Evolutionary conservation across 2,113 vertebrate genomes (phyloP).

Genomic region (Eudyptes chrysolophus): DNA sequence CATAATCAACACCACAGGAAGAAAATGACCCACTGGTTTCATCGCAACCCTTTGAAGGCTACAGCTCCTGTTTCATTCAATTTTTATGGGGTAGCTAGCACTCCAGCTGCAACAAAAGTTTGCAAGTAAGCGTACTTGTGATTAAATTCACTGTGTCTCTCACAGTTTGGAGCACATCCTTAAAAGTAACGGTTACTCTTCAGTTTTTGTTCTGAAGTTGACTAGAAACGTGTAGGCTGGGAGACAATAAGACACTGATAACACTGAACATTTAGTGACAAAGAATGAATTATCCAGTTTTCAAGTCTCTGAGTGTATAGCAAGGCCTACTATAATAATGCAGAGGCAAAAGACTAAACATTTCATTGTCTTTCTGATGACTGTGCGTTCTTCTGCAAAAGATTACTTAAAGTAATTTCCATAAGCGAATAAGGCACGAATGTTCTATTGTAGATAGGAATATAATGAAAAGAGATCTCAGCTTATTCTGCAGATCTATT

Average conservation of each 20-base stretch:
- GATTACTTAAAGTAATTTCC: not conserved
- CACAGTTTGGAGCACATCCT: not conserved
- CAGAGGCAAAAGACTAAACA: not conserved
- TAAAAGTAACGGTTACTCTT: not conserved
- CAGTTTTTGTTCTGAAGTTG: not conserved
- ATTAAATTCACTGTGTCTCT: not conserved
- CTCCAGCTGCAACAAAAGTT: slow-evolving; percentile 88
- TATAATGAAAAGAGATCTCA: not conserved
- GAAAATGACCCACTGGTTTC: slow-evolving; percentile 98
- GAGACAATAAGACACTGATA: not conserved
- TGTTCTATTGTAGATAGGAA: not conserved
- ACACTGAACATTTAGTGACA: not conserved
- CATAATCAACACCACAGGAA: not conserved
- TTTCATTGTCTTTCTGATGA: slow-evolving; percentile 3
- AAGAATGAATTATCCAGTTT: not conserved
- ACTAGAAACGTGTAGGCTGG: not conserved
- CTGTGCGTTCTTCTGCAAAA: not conserved
- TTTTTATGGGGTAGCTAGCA: slow-evolving; percentile 89
- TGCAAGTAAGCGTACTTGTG: slow-evolving; percentile 88
- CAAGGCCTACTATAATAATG: not conserved
- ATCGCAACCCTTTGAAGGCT: slow-evolving; percentile 95
- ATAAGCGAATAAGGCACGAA: not conserved
- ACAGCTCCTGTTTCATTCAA: slow-evolving; percentile 93
- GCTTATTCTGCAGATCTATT: not conserved
- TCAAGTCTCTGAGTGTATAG: not conserved